Percentiles rank a stretch among this genome's conserved stretches.
Evolutionary conservation across 2,888 invertebrate genomes (phyloP).

Genomic region (Odontocerum albicorne): DNA sequence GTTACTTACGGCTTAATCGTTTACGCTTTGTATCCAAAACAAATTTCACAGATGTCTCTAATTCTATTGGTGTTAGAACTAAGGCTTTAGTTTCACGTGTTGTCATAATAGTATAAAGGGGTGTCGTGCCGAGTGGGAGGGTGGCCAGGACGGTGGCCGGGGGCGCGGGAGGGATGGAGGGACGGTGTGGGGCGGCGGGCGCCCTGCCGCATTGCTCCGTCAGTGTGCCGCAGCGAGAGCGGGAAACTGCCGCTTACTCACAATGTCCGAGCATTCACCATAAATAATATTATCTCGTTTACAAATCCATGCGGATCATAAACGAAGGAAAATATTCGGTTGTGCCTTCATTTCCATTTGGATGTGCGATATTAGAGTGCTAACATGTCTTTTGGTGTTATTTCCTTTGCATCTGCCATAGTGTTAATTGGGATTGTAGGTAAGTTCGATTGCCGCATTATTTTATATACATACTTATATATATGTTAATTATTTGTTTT

Average conservation of each 20-base stretch:
- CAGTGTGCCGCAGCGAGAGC: slow-evolving; percentile 18
- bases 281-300: slow-evolving; percentile 1
- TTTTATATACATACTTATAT: background rate
- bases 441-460: slow-evolving; percentile 15
- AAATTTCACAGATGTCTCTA: too few relatives aligned
- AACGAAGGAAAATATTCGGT: background rate
- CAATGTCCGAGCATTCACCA: too few relatives aligned
- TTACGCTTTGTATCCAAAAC: too few relatives aligned
- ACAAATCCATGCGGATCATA: background rate
- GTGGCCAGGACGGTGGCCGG: background rate
- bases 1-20: too few relatives aligned
- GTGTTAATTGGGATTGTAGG: slow-evolving; percentile 20
- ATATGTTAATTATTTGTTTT: background rate
- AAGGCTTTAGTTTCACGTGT: background rate
- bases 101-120: background rate
- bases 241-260: slow-evolving; percentile 1
- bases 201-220: slow-evolving; percentile 10
- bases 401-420: slow-evolving; percentile 12
- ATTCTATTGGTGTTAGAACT: background rate
- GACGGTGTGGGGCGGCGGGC: background rate
- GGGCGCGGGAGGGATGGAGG: slow-evolving; percentile 3
- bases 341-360: slow-evolving; percentile 18
- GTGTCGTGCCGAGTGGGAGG: background rate
- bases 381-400: slow-evolving; percentile 19
- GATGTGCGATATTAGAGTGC: background rate